Evolutionary conservation across 2,888 invertebrate species (phyloP).

Genomic region (Lymantria monacha): DNA sequence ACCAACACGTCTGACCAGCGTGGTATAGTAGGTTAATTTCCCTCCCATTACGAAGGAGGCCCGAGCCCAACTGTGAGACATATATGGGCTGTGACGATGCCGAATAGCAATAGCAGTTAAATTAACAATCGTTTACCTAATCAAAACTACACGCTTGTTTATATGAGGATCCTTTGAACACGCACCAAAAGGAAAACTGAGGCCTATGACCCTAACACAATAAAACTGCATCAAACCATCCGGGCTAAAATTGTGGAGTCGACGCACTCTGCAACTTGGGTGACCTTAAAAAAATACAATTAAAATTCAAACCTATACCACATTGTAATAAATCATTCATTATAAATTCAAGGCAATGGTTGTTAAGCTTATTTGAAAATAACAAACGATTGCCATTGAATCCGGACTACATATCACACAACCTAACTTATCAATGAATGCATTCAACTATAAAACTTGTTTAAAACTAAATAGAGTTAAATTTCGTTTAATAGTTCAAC

Average conservation of each 20-base stretch:
- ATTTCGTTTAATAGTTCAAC: slow-evolving; percentile 37
- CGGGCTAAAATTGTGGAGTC: slow-evolving; percentile 77
- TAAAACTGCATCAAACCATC: slow-evolving; percentile 77
- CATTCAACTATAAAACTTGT: slow-evolving; percentile 37
- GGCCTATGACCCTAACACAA: slow-evolving; percentile 75
- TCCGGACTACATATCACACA: slow-evolving; percentile 38
- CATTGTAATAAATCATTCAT: slow-evolving; percentile 25
- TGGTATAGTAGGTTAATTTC: too few relatives aligned
- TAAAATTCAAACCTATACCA: slow-evolving; percentile 36
- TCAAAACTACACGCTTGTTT: slow-evolving; percentile 36
- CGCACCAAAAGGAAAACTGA: slow-evolving; percentile 58
- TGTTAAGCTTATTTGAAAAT: slow-evolving; percentile 48
- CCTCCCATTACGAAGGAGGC: too few relatives aligned
- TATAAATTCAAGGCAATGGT: slow-evolving; percentile 19
- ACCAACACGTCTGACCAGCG: too few relatives aligned
- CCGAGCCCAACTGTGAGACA: too few relatives aligned
- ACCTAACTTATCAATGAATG: slow-evolving; percentile 31
- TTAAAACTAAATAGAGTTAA: slow-evolving; percentile 23
- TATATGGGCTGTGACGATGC: too few relatives aligned
- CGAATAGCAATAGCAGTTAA: slow-evolving; percentile 15
- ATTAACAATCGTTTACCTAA: slow-evolving; percentile 35
- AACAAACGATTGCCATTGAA: slow-evolving; percentile 60
- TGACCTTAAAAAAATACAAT: slow-evolving; percentile 52
- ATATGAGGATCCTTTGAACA: slow-evolving; percentile 50
- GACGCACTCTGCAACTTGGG: slow-evolving; percentile 60